Percentiles rank a stretch among this genome's conserved stretches.
Evolutionary conservation across 2,888 invertebrate genomes (phyloP).

Genomic region (Diloba caeruleocephala): DNA sequence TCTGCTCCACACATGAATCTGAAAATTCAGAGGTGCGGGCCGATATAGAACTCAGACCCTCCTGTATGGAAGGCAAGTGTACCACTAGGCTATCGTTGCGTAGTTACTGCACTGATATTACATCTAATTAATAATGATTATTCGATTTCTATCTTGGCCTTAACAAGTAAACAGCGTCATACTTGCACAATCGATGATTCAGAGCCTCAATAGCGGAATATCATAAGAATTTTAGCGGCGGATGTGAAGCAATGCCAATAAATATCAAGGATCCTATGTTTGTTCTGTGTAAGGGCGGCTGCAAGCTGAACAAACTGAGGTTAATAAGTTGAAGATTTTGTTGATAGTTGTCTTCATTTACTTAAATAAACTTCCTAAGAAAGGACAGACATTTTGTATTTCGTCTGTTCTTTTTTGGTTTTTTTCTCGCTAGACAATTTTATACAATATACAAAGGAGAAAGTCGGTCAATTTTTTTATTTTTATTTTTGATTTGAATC

Average conservation of each 20-base stretch:
- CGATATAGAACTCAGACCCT: no score
- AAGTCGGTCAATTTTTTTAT: no score
- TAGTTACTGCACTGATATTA: neutral
- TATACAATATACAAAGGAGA: no score
- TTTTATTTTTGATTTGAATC: no score
- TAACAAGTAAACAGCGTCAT: constrained; percentile 51
- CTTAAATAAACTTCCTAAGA: no score
- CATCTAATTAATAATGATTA: neutral
- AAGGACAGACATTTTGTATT: no score
- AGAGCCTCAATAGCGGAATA: constrained; percentile 47
- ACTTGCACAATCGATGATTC: constrained; percentile 70
- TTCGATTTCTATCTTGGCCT: constrained; percentile 14
- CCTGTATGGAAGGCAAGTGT: no score
- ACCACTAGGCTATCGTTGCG: no score
- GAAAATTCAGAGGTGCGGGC: no score
- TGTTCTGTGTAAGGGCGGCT: constrained; percentile 47
- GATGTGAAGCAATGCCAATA: constrained; percentile 71
- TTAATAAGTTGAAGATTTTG: neutral
- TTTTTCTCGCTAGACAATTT: no score
- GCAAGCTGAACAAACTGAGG: constrained; percentile 32
- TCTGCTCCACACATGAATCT: no score
- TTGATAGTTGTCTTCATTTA: neutral
- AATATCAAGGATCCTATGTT: constrained; percentile 69
- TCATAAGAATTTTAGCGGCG: constrained; percentile 61
- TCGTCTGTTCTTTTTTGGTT: no score